Evolutionary conservation across 1,140 invertebrate species (phyloP), one percentile per base, ranked within the genome.

Genomic region (Anoplolepis gracilipes): DNA sequence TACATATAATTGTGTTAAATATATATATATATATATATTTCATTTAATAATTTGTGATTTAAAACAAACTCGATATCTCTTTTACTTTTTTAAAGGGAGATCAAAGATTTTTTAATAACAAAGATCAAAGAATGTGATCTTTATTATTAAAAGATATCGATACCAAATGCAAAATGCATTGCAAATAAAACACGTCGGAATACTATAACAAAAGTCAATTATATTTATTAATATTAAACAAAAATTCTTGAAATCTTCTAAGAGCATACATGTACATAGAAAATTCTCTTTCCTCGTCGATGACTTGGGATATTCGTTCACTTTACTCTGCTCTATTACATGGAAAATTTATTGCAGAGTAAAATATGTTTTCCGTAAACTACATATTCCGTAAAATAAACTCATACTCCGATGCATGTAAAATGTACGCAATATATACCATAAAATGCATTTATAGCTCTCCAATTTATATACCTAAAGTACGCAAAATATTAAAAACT

Each of bases 161-260:
- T 42, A 8, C 22, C 36, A 8, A 33, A 19, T n/a, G 30, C 42
- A n/a, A 30, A 53, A 28, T 46, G 57, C 22, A 49, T 69, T 33
- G 22, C 62, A 55, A 55, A 28, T 70, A 55, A 69, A 33, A 57
- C 16, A 69, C 25, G 11, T 36, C 2, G 0, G 11, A 33, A 79
- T 25, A 11, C n/a, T 55, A 30, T 79, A 25, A 70, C 33, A n/a
- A 7, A 70, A 79, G 30, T 57, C 49, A 69, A 55, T 5, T 7
- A 25, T 46, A 79, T 79, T 79, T 67, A 7, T 6, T 30, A 55
- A 55, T 33, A 8, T 69, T 79, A 39, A 69, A 69, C 33, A 79
- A 79, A 57, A 70, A 79, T 69, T 70, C 49, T 55, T 55, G 8
- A 30, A 67, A 19, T n/a, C 6, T 1, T 4, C 13, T 19, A 57